These are phyloP conservation scores for Sarcophaga rosellei DNA, from an alignment of 2,888 invertebrate genomes.

Conservation along the genomic window DNA sequence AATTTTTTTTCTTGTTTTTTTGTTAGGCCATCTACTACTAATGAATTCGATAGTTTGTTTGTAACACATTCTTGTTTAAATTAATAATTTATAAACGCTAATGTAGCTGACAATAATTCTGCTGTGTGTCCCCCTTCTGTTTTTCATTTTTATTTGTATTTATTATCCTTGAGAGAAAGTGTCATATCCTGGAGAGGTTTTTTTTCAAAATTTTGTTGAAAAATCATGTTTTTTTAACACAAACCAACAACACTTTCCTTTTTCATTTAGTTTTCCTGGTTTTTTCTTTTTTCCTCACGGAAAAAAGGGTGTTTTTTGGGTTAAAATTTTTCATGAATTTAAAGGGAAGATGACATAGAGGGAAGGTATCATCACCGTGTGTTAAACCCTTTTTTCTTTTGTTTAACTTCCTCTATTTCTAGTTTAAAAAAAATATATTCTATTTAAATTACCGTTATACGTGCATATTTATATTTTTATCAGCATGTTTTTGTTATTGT, in stretches of 20 bases:
- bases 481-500: too few relatives aligned
- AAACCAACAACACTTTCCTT: slow-evolving; percentile 59
- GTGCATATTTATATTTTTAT: too few relatives aligned
- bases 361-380: slow-evolving; percentile 52
- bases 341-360: slow-evolving; percentile 10
- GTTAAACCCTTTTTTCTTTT: slow-evolving; percentile 62
- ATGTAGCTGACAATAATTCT: slow-evolving; percentile 42
- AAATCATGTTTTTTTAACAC: slow-evolving; percentile 62
- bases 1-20: too few relatives aligned
- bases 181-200: slow-evolving; percentile 55
- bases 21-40: slow-evolving; percentile 1
- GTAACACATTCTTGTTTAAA: slow-evolving; percentile 65
- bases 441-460: too few relatives aligned
- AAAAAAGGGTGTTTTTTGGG: slow-evolving; percentile 57
- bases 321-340: slow-evolving; percentile 51
- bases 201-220: slow-evolving; percentile 13
- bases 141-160: background rate
- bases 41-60: slow-evolving; percentile 49
- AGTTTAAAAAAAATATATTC: too few relatives aligned
- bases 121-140: background rate
- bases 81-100: slow-evolving; percentile 68
- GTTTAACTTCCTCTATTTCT: slow-evolving; percentile 7
- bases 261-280: background rate
- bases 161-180: slow-evolving; percentile 58
- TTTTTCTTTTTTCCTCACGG: background rate